Base-by-base conservation (phyloP, 2,888 invertebrate species). In the Cinara cedri region DNA sequence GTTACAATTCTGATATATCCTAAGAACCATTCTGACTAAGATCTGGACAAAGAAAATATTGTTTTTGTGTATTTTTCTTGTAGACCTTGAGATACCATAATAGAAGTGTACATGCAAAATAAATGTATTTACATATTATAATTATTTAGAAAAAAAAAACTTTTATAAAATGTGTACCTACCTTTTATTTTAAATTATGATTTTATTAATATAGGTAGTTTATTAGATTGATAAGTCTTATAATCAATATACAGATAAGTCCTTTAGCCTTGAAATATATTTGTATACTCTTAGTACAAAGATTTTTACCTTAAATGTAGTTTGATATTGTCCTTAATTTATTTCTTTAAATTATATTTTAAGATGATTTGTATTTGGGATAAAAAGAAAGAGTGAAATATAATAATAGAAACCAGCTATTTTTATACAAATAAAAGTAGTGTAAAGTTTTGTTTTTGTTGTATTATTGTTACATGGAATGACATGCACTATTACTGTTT, bases 31-130 rank as follows among this genome's bases (percentile, higher is more conserved):
- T 55, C 42, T 75, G 54, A 75, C 51, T 66, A 66, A 57, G 70
- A 68, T 68, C 21, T 70, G 51, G 60, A 78, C 78, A 78, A 78
- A 78, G 78, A 78, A 49, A 78, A 62, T 70, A 60, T 78, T 60
- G 34, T 49, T 78, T 78, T 78, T 57, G 34, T 34, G 34, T 70
- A 13, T 70, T 70, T 68, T 76, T 57, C 57, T 24, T 13, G 13
- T 8, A 60, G 24, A 78, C 78, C 78, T 78, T 78, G 78, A 78
- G 70, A 60, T 78, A 24, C 49, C 60, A 51, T 78, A 70, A 60
- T 60, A 68, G 66, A 66, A 55, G 14, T 76, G 55, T 55, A 66
- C 55, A 66, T 62, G 54, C 55, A 14, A 51, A 75, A 54, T 65
- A 1, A 63, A 75, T 54, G 9, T 63, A 54, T 51, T n/a, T n/a